Evolutionary conservation across 1,140 invertebrate species (phyloP), one percentile per base, ranked within the genome.

Genomic region (Myzus persicae): DNA sequence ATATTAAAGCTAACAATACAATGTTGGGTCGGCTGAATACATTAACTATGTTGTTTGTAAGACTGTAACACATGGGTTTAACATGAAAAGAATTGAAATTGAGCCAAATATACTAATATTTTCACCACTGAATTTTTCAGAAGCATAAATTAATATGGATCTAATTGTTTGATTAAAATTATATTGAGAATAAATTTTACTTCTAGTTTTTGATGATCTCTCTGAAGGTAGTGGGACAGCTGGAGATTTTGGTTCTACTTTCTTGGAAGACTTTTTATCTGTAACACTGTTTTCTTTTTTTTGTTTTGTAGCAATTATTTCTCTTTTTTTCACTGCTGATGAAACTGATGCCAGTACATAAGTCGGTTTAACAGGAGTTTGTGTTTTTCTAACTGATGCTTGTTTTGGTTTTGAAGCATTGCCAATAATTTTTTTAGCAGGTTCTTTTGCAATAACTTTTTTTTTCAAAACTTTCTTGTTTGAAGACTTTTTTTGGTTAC

Each of bases 191-290:
- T 18, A 90, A n/a, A n/a, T 20, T 67, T 94, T 93, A 94, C 94
- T 94, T 94, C 94, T 94, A 26, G 94, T 93, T 94, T 94, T 94
- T 36, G 94, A 93, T 84, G 94, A 93, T 87, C 94, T 91, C 84
- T 94, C 94, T 26, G 90, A 81, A n/a, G 93, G 81, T 44, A 54
- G 89, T 26, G 93, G 76, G 91, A 93, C 93, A 51, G 48, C 81
- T 84, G 40, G 93, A 38, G 81, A 82, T 82, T 93, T 94, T 93
- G 81, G 59, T 94, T 93, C 94, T 93, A 88, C 54, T 85, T 85
- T 91, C 54, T 91, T 81, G 36, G 46, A 93, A 92, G 91, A 88
- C 54, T 94, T 94, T 92, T 93, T 91, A 84, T 93, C 76, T n/a
- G 42, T 24, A 59, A 84, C n/a, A 54, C 20, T 59, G 44, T 59